A percentile compares a stretch with the other conserved stretches of the same genome.
phyloP scores from a whole-genome alignment of 2,888 invertebrate species.

The Pelosia muscerda region DNA sequence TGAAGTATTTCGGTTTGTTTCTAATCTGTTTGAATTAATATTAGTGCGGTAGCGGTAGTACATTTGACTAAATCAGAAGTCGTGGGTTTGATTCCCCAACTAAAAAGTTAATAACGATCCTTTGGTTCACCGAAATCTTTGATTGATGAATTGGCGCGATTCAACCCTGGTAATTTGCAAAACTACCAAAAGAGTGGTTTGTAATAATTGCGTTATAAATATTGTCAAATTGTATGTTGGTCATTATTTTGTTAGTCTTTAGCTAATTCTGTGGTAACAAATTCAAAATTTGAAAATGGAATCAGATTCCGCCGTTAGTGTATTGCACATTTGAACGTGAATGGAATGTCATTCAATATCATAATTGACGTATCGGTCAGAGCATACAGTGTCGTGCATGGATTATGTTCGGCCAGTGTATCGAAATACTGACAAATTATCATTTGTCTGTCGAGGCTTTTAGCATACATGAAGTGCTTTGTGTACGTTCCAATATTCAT shows the following conservation, averaged over 20 bases:
- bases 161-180: too few species aligned
- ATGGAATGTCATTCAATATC: slow-evolving; percentile 40
- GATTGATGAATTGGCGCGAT: too few species aligned
- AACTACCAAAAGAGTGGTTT: too few species aligned
- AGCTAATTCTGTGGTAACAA: too few species aligned
- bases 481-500: background rate
- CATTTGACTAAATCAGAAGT: too few species aligned
- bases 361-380: slow-evolving; percentile 44
- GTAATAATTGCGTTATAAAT: too few species aligned
- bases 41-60: background rate
- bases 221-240: too few species aligned
- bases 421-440: slow-evolving; percentile 9
- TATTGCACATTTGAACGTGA: slow-evolving; percentile 32
- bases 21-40: background rate
- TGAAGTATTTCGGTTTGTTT: background rate
- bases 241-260: too few species aligned
- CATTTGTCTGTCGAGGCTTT: background rate
- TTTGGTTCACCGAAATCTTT: too few species aligned
- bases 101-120: too few species aligned
- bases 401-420: slow-evolving; percentile 33
- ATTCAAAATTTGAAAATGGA: background rate
- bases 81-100: too few species aligned
- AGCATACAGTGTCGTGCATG: slow-evolving; percentile 18
- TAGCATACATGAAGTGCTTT: background rate
- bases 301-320: background rate